These are phyloP conservation scores for Carabus problematicus DNA, from an alignment of 2,888 invertebrate species.

Conservation along the genomic window DNA sequence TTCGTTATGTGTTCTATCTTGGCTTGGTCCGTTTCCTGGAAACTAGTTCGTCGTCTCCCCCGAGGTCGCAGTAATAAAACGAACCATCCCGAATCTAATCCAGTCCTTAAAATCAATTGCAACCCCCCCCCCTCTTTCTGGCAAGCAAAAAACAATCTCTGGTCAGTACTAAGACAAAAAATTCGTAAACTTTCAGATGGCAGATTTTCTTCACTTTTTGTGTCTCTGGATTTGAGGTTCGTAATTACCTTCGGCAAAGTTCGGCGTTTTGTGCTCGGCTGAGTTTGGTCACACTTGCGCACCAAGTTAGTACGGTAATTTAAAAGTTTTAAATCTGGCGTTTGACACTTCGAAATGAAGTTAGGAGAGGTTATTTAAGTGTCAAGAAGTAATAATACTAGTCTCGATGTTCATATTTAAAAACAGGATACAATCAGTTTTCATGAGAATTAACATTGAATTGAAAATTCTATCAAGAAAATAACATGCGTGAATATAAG, in stretches of 20 bases:
- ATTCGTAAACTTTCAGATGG: background rate
- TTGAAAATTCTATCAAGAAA: too few relatives aligned
- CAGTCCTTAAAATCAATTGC: constrained; percentile 22
- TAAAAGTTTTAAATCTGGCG: too few relatives aligned
- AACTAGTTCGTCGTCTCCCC: background rate
- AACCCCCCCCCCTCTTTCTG: background rate
- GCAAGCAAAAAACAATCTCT: constrained; percentile 9
- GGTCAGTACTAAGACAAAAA: constrained; percentile 3
- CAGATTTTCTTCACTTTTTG: background rate
- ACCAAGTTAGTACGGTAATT: too few relatives aligned
- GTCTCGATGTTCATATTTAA: too few relatives aligned
- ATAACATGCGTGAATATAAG: too few relatives aligned
- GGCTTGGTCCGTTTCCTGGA: constrained; percentile 2
- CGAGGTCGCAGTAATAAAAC: constrained; percentile 5
- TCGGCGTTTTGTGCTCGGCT: background rate
- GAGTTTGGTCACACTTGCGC: too few relatives aligned
- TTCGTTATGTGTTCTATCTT: constrained; percentile 29
- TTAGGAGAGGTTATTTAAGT: too few relatives aligned
- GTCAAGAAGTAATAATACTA: too few relatives aligned
- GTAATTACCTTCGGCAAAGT: constrained; percentile 5
- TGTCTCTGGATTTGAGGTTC: background rate
- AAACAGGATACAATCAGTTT: too few relatives aligned
- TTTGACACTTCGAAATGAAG: too few relatives aligned
- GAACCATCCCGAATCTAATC: constrained; percentile 16
- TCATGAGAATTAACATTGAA: too few relatives aligned